Evolutionary conservation across 2,797 vertebrate species (phyloP).

Genomic region (Acrossocheilus wenchowensis): DNA sequence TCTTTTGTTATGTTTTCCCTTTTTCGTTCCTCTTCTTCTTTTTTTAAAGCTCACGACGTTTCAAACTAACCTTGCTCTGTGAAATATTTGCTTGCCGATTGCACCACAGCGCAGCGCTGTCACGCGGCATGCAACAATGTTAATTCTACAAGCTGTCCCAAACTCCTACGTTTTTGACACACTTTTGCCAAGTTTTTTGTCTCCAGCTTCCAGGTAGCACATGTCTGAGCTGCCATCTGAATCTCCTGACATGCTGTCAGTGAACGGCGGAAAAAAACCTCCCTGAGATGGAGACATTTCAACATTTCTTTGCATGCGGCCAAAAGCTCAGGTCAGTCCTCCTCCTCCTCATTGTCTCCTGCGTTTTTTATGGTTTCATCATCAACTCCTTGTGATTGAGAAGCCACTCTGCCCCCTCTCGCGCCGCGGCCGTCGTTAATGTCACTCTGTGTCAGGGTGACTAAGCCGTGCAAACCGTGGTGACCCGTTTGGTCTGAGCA

Average conservation of each 20-base stretch:
- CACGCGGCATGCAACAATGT: constrained; percentile 39
- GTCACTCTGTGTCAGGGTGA: constrained; percentile 55
- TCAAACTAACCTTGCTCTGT: constrained; percentile 25
- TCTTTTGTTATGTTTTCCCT: constrained; percentile 54
- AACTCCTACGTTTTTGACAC: constrained; percentile 49
- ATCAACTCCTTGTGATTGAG: constrained; percentile 70
- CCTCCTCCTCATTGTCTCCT: constrained; percentile 30
- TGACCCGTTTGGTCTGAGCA: constrained; percentile 34
- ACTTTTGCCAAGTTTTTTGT: constrained; percentile 49
- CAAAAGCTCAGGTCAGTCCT: constrained; percentile 10
- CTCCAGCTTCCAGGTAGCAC: constrained; percentile 38
- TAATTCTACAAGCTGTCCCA: constrained; percentile 57
- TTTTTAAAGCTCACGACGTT: constrained; percentile 6
- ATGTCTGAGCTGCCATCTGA: constrained; percentile 52
- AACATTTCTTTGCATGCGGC: constrained; percentile 35
- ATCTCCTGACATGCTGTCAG: constrained; percentile 54
- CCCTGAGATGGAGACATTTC: constrained; percentile 52
- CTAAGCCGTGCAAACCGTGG: constrained; percentile 19
- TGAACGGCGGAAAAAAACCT: constrained; percentile 19
- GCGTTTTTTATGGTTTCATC: constrained; percentile 47
- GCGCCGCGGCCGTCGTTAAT: constrained; percentile 46
- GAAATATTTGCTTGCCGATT: constrained; percentile 51
- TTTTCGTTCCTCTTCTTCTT: constrained; percentile 33
- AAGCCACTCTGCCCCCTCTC: constrained; percentile 58
- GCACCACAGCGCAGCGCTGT: constrained; percentile 42